phyloP scores from a whole-genome alignment of 2,797 vertebrate genomes.

The Oophaga sylvatica region DNA sequence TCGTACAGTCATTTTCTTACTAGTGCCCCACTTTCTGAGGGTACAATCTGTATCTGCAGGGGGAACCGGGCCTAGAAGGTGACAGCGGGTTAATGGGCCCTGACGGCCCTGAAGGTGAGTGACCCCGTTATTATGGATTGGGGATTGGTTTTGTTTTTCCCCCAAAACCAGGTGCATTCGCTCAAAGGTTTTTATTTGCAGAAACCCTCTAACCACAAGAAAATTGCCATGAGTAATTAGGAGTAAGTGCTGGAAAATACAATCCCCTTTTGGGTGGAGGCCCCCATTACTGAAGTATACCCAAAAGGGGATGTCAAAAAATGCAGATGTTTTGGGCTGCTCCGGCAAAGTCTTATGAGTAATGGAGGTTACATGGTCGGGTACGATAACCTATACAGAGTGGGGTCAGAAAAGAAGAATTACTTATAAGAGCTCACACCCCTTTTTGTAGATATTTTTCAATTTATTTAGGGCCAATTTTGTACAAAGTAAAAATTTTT shows the following conservation, averaged over 20 bases:
- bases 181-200: not conserved
- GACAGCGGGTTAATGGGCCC: slow-evolving; percentile 84
- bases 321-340: not conserved
- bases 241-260: not conserved
- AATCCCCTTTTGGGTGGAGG: not conserved
- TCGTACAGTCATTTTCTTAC: not conserved
- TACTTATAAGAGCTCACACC: too few relatives aligned
- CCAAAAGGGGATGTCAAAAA: not conserved
- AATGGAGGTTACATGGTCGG: too few relatives aligned
- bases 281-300: not conserved
- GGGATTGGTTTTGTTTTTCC: not conserved
- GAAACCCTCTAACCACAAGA: too few relatives aligned
- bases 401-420: too few relatives aligned
- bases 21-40: not conserved
- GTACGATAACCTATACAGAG: too few relatives aligned
- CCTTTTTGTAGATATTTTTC: too few relatives aligned
- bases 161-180: too few relatives aligned
- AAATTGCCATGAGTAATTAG: not conserved
- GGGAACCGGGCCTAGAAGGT: slow-evolving; percentile 89
- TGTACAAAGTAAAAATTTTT: too few relatives aligned
- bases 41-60: slow-evolving; percentile 73
- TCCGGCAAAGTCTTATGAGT: not conserved
- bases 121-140: not conserved
- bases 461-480: too few relatives aligned
- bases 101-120: slow-evolving; percentile 87